Conservation (phyloP, 2,113 vertebrate genomes). For the rabbit (Oryctolagus cuniculus) region DNA sequence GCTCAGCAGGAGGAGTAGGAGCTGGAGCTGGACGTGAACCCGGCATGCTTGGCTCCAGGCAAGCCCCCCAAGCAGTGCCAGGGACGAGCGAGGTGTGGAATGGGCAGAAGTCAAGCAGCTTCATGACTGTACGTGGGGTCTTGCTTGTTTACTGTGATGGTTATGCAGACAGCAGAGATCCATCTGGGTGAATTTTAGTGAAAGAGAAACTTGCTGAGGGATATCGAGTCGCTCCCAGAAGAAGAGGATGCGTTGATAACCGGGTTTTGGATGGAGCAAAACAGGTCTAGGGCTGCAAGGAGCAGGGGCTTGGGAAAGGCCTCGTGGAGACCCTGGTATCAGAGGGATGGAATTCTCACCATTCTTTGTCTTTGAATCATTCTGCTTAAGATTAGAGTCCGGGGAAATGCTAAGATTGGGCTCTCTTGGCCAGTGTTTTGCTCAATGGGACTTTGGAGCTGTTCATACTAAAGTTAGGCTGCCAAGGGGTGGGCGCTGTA, state of each 20-base stretch:
- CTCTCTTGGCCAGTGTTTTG: background rate
- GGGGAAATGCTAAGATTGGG: background rate
- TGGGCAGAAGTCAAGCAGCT: background rate
- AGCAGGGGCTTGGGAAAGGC: background rate
- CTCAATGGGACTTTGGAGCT: background rate
- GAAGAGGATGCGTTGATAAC: slow-evolving; percentile 30
- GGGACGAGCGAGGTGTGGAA: background rate
- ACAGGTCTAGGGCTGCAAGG: background rate
- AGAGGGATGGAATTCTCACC: background rate
- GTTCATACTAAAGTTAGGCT: background rate
- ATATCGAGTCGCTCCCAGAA: background rate
- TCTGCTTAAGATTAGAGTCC: background rate
- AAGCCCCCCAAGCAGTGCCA: background rate
- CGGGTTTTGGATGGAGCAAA: slow-evolving; percentile 30
- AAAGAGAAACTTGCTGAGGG: slow-evolving; percentile 27
- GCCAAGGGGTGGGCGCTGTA: no score
- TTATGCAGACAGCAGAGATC: background rate
- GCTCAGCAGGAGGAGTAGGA: background rate
- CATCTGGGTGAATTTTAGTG: slow-evolving; percentile 28
- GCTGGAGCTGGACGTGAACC: background rate
- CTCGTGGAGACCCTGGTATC: background rate
- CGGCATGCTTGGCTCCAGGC: background rate
- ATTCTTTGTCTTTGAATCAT: slow-evolving; percentile 5
- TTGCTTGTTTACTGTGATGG: background rate
- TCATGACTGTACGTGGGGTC: background rate